Conservation (phyloP, 2,888 invertebrate species). For the Deilephila elpenor region DNA sequence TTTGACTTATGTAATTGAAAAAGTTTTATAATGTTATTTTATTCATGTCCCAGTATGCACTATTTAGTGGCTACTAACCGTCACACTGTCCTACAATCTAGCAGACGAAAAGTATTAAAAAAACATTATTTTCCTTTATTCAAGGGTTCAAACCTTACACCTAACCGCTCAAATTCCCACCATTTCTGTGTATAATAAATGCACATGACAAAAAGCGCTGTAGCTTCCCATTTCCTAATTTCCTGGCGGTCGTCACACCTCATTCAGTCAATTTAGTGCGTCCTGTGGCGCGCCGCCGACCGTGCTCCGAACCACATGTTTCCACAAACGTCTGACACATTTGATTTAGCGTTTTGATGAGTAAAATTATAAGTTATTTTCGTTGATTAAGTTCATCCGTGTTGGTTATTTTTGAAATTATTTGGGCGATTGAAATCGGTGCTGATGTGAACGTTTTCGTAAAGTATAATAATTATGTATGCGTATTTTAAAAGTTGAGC, state of each 20-base stretch:
- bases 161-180: background rate
- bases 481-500: too few relatives aligned
- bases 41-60: too few relatives aligned
- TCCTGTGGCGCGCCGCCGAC: constrained; percentile 44
- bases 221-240: constrained; percentile 72
- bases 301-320: constrained; percentile 1
- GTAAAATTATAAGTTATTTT: constrained; percentile 13
- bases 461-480: too few relatives aligned
- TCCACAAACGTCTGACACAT: constrained; percentile 21
- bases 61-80: too few relatives aligned
- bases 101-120: too few relatives aligned
- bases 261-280: constrained; percentile 61
- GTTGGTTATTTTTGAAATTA: background rate
- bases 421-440: background rate
- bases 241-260: constrained; percentile 65
- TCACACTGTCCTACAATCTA: too few relatives aligned
- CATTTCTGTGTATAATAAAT: constrained; percentile 42
- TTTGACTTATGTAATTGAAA: too few relatives aligned
- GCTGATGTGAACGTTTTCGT: background rate
- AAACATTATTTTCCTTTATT: background rate
- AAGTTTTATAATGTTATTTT: too few relatives aligned
- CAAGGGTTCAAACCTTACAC: background rate
- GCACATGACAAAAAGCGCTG: constrained; percentile 44
- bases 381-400: background rate
- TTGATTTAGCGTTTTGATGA: constrained; percentile 20